Conservation (phyloP, 2,113 vertebrate genomes). For the Periophthalmus modestus region DNA sequence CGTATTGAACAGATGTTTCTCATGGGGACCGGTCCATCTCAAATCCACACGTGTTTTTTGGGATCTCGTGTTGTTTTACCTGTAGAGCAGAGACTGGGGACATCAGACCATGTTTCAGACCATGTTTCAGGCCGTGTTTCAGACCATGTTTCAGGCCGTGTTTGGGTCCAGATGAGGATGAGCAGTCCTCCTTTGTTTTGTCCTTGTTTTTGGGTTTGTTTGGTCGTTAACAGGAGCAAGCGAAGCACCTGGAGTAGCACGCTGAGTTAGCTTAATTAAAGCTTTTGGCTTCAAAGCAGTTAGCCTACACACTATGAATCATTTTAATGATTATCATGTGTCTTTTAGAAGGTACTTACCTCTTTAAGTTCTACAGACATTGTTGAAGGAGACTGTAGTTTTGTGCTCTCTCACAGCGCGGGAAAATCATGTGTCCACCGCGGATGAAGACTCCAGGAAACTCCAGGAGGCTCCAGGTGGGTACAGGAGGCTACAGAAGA, state of each 20-base stretch:
- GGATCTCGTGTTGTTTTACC: conserved; percentile 32
- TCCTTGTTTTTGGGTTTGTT: background rate
- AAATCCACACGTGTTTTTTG: background rate
- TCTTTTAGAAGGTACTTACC: conserved; percentile 20
- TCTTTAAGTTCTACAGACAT: conserved; percentile 55
- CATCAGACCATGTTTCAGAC: background rate
- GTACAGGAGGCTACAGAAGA: too few species aligned
- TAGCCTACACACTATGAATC: background rate
- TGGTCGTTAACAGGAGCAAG: conserved; percentile 43
- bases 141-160: too few species aligned
- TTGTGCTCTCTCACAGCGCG: too few species aligned
- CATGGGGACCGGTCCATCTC: too few species aligned
- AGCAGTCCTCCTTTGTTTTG: conserved; percentile 54
- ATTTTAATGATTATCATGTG: background rate
- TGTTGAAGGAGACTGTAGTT: background rate
- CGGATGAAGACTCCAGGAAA: too few species aligned
- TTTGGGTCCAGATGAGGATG: conserved; percentile 53
- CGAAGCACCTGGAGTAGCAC: conserved; percentile 45
- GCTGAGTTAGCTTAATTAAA: background rate
- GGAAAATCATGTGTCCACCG: too few species aligned
- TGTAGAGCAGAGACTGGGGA: conserved; percentile 32
- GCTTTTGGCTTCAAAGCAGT: background rate
- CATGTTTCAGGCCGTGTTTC: background rate
- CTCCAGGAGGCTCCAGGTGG: too few species aligned
- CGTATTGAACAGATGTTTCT: too few species aligned